Conservation (phyloP, 2,888 invertebrate species). For the Icerya purchasi region DNA sequence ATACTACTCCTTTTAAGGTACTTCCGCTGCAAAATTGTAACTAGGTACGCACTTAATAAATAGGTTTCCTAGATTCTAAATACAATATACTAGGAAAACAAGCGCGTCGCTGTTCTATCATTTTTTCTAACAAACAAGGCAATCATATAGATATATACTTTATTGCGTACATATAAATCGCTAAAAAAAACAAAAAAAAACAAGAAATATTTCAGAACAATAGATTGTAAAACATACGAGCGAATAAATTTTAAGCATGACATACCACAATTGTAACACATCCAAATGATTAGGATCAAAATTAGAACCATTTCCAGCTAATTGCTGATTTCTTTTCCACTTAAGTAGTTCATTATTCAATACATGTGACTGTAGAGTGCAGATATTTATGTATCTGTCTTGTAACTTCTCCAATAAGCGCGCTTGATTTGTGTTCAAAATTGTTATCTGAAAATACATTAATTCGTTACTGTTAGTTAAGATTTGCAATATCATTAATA, state of each 20-base stretch:
- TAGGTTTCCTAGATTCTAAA: no score
- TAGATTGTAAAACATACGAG: no score
- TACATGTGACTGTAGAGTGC: slow-evolving; percentile 30
- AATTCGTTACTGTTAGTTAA: not conserved
- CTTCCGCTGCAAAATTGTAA: no score
- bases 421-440: slow-evolving; percentile 39
- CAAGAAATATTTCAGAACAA: no score
- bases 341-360: slow-evolving; percentile 73
- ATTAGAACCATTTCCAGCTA: slow-evolving; percentile 66
- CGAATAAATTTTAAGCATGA: not conserved
- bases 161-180: no score
- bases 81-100: no score
- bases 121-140: no score
- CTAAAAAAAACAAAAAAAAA: no score
- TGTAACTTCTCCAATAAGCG: slow-evolving; percentile 53
- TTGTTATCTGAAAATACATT: slow-evolving; percentile 25
- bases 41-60: no score
- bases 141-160: no score
- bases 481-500: not conserved
- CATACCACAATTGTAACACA: slow-evolving; percentile 70
- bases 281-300: slow-evolving; percentile 60
- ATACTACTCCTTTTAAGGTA: no score
- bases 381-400: slow-evolving; percentile 30
- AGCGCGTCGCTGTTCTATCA: no score
- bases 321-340: slow-evolving; percentile 85